Evolutionary conservation across 2,797 vertebrate species (phyloP).

Genomic region (Alfaro cultratus): DNA sequence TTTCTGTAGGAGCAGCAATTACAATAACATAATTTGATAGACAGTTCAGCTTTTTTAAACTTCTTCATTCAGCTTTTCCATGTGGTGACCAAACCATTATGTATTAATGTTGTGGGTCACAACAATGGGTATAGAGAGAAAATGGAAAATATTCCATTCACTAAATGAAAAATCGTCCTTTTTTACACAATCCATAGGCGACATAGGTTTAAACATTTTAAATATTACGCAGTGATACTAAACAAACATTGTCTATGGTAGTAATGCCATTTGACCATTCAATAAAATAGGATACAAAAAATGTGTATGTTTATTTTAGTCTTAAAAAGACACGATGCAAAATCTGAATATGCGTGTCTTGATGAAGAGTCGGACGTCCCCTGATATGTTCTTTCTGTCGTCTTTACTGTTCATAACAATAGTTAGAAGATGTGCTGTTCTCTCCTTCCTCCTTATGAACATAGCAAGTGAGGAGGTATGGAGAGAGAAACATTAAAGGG

Average conservation of each 20-base stretch:
- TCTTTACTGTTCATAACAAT: constrained; percentile 31
- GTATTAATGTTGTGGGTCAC: not conserved
- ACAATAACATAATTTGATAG: no score
- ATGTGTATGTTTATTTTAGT: not conserved
- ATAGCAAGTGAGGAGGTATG: constrained; percentile 39
- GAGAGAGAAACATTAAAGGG: constrained; percentile 43
- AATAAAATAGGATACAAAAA: not conserved
- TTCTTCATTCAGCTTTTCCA: not conserved
- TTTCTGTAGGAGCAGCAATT: no score
- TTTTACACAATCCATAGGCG: not conserved
- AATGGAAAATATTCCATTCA: no score
- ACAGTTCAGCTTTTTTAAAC: not conserved
- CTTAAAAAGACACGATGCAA: not conserved
- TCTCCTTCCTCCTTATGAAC: constrained; percentile 60
- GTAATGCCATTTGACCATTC: not conserved
- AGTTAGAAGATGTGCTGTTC: constrained; percentile 49
- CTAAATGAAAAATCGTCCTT: not conserved
- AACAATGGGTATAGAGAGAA: not conserved
- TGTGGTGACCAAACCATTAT: not conserved
- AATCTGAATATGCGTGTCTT: constrained; percentile 15
- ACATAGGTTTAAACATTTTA: not conserved
- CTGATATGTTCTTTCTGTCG: not conserved
- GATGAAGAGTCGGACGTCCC: constrained; percentile 11
- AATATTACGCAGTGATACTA: not conserved
- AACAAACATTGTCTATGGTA: not conserved